Evolutionary conservation across 2,113 vertebrate genomes (phyloP).

Genomic region (Megaptera novaeangliae): DNA sequence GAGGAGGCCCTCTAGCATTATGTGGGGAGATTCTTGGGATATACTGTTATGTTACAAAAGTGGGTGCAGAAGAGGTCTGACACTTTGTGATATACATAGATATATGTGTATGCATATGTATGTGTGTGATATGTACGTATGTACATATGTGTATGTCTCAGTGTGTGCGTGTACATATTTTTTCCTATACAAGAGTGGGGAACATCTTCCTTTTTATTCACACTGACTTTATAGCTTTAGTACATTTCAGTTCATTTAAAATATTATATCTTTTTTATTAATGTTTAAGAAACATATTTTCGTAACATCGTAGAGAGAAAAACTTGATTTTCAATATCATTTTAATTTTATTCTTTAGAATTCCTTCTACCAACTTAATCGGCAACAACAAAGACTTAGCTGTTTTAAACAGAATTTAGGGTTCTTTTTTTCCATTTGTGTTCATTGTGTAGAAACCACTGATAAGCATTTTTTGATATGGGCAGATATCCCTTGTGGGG

Average conservation of each 20-base stretch:
- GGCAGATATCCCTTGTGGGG: neutral
- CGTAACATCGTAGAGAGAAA: neutral
- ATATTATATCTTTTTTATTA: neutral
- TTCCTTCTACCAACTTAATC: neutral
- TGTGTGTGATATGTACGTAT: neutral
- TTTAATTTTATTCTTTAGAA: neutral
- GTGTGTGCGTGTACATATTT: neutral
- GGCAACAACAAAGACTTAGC: neutral
- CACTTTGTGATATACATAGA: neutral
- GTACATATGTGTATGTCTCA: neutral
- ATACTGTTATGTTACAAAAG: neutral
- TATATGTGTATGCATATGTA: neutral
- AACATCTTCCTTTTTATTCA: neutral
- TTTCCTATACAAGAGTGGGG: neutral
- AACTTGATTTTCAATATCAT: neutral
- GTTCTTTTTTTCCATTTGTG: neutral
- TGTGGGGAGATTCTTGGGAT: neutral
- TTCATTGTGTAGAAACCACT: neutral
- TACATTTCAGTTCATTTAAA: neutral
- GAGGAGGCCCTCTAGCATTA: neutral
- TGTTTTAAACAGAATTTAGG: neutral
- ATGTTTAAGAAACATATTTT: neutral
- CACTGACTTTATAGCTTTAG: neutral
- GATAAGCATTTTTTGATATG: neutral
- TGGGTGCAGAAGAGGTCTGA: neutral